Evolutionary conservation across 2,797 vertebrate species (phyloP), one percentile per base, ranked within the genome.

Genomic region (Mormyrops boulengeri): DNA sequence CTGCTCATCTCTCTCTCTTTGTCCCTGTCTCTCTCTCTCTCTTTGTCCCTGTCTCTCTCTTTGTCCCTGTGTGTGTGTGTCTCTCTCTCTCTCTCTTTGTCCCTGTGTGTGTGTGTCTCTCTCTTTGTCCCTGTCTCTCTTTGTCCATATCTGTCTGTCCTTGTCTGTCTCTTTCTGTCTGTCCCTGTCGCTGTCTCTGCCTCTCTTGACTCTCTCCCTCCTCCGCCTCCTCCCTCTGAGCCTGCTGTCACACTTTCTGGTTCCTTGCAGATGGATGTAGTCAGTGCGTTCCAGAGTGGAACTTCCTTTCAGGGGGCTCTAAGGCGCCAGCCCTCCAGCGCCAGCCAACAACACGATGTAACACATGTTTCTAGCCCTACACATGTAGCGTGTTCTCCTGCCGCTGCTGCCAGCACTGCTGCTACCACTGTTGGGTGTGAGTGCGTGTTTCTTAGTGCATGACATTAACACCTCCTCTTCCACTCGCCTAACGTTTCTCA

Each of bases 341-440:
- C 97, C 98, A 99, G 98, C 98, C 98, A 99, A 96, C 99, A 99
- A 97, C 99, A 99, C 97, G 98, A 99, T 99, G 99, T 99, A 99
- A 99, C 99, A 98, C 98, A 99, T 98, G 98, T 99, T 99, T 99
- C 99, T 99, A 99, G 98, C 98, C 99, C 99, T 99, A 97, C 98
- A 98, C 99, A 99, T 99, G 99, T 99, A 99, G 98, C 98, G 97
- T 99, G 99, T 98, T 97, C 98, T 97, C 96, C 98, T 97, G 97
- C 98, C 93, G 93, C 96, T 98, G 97, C 97, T 97, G 96, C 97
- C 98, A 95, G 94, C 96, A 96, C 97, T 97, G 97, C 98, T 98
- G 98, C 98, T 98, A 97, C 98, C 98, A 98, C 98, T 99, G 98
- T 99, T 97, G 99, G 98, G 98, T 99, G 99, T 99, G 99, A 99